Evolutionary conservation across 2,113 vertebrate species (phyloP).

Genomic region (Callithrix jacchus): DNA sequence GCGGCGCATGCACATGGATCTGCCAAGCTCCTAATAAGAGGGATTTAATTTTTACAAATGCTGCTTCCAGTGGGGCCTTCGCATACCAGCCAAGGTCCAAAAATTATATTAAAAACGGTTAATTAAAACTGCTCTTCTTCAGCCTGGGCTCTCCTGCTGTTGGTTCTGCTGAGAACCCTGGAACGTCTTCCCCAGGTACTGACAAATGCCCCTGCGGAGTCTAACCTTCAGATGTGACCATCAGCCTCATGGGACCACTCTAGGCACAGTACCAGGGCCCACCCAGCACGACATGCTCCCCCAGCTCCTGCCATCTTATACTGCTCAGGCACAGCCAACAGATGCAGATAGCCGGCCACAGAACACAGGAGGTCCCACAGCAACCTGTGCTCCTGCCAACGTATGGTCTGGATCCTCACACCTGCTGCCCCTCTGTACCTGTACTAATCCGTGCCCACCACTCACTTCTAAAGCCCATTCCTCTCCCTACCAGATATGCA

Average conservation of each 20-base stretch:
- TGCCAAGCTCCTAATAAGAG: constrained; percentile 82
- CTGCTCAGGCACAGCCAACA: background rate
- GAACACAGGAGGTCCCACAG: background rate
- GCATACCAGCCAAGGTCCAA: constrained; percentile 74
- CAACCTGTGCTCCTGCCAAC: background rate
- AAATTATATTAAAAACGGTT: constrained; percentile 70
- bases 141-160: constrained; percentile 59
- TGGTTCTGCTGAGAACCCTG: constrained; percentile 50
- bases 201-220: background rate
- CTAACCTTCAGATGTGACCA: background rate
- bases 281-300: background rate
- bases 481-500: background rate
- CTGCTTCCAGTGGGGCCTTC: constrained; percentile 68
- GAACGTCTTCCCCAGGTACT: constrained; percentile 24
- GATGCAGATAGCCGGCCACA: background rate
- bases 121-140: constrained; percentile 79
- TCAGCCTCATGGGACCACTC: background rate
- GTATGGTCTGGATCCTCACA: background rate
- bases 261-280: background rate
- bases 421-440: background rate
- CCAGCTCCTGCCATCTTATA: background rate
- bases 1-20: constrained; percentile 69
- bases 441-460: background rate
- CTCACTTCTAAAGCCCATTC: background rate
- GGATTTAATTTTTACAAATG: constrained; percentile 81